Evolutionary conservation across 2,113 vertebrate genomes (phyloP).

Genomic region (Solenodon paradoxus): DNA sequence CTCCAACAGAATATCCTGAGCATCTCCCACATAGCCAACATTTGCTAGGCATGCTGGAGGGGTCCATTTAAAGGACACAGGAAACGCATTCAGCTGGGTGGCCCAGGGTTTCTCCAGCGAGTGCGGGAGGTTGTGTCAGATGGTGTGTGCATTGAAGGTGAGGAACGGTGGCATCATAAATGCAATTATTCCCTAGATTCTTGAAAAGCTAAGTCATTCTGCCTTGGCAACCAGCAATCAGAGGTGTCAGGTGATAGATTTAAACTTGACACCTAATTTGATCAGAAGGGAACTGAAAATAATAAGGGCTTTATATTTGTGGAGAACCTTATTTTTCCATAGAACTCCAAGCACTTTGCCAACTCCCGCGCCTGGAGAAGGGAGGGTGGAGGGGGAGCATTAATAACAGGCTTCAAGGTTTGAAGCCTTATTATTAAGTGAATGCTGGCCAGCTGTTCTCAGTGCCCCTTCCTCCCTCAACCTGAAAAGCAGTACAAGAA

Average conservation of each 20-base stretch:
- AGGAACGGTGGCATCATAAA: neutral
- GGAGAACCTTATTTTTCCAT: conserved; percentile 38
- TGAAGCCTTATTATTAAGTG: conserved; percentile 38
- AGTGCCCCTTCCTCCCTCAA: neutral
- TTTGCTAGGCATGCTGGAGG: fast-evolving
- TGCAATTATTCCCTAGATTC: conserved; percentile 41
- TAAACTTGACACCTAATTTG: conserved; percentile 65
- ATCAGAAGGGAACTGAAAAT: conserved; percentile 44
- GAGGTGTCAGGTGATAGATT: conserved; percentile 61
- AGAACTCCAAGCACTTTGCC: conserved; percentile 39
- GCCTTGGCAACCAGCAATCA: conserved; percentile 73
- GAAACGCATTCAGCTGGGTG: neutral
- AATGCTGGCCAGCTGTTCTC: conserved; percentile 50
- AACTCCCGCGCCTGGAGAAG: conserved; percentile 21
- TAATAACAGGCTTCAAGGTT: conserved; percentile 44
- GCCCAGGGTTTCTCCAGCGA: neutral
- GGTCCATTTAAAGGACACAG: fast-evolving
- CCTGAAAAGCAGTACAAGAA: neutral
- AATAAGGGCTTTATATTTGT: conserved; percentile 58
- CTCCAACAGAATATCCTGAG: neutral
- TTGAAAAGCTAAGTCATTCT: conserved; percentile 64
- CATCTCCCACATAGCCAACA: fast-evolving
- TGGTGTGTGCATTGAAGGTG: neutral
- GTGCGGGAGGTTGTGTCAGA: neutral
- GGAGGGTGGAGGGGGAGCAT: conserved; percentile 9